These are phyloP conservation scores for Dicrurus megarhynchus DNA, from an alignment of 2,113 vertebrate species.

Conservation along the genomic window DNA sequence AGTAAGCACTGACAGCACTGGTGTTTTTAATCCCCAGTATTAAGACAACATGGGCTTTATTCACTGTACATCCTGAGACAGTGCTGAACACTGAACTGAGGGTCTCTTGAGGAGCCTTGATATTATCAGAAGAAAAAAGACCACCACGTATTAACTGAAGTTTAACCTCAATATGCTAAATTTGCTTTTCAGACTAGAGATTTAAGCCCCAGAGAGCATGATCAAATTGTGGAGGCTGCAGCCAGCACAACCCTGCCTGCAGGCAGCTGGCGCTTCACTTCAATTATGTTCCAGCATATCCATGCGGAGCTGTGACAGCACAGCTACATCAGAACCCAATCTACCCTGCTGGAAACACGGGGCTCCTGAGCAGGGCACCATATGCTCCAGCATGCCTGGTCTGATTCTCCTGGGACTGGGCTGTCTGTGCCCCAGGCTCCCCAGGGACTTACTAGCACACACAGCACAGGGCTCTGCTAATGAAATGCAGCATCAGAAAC, in stretches of 20 bases:
- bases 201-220: background rate
- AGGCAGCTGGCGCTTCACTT: background rate
- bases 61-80: background rate
- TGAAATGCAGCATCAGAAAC: background rate
- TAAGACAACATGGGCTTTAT: background rate
- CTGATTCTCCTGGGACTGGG: background rate
- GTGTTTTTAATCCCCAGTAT: background rate
- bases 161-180: slow-evolving; percentile 19
- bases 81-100: background rate
- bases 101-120: background rate
- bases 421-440: background rate
- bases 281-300: background rate
- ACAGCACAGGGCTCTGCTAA: background rate
- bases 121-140: slow-evolving; percentile 1
- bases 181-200: background rate
- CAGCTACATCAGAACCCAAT: background rate
- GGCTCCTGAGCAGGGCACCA: background rate
- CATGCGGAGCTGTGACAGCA: background rate
- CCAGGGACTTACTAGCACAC: background rate
- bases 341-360: background rate
- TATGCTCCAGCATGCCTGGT: accelerated
- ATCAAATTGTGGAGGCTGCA: background rate
- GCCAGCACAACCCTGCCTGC: background rate
- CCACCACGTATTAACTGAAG: background rate
- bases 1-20: background rate